Base-by-base conservation (phyloP, 2,888 invertebrate genomes). In the Diadegma fenestrale region DNA sequence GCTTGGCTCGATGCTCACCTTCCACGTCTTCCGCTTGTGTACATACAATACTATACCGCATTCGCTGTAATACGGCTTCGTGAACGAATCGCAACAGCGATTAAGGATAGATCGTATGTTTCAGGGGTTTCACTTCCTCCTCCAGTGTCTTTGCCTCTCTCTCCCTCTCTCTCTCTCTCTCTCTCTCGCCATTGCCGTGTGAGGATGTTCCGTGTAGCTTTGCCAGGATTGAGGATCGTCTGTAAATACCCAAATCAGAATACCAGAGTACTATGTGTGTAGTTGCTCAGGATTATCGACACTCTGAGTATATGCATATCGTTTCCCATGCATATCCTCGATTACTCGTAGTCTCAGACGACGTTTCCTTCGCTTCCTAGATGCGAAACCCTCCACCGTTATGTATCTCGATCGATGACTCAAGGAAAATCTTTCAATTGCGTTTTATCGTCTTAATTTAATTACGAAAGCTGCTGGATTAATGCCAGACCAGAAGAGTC, bases 251-350 rank as follows among this genome's bases (percentile, higher is more conserved):
- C 30, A 45, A 64, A 85, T 66, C 66, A 22, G 66, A 66, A 61
- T 37, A 77, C 41, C 41, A 58, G 66, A 66, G 78, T 73, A n/a
- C n/a, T n/a, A 19, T 22, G 41, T 48, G 43, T 48, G 30, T 75
- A 69, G 61, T 76, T 76, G 45, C 75, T 80, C 68, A 71, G 80
- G 76, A 80, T 80, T 76, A 76, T 80, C 76, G 71, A 72, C 30
- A 64, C 58, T 64, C 22, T 12, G 37, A 12, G 33, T 58, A 33
- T 30, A 64, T 33, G 22, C 48, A 45, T 71, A 22, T 22, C 61
- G 26, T 48, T 37, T 37, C 33, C 3, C 8, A 26, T 19, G 22
- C 14, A 48, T 37, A 43, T 45, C 45, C 37, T 12, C 63, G 30
- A 61, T 72, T 19, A 73, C n/a, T 33, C 58, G 37, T 26, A 7